Base-by-base conservation (phyloP, 2,888 invertebrate species). In the Brachyptera risi region DNA sequence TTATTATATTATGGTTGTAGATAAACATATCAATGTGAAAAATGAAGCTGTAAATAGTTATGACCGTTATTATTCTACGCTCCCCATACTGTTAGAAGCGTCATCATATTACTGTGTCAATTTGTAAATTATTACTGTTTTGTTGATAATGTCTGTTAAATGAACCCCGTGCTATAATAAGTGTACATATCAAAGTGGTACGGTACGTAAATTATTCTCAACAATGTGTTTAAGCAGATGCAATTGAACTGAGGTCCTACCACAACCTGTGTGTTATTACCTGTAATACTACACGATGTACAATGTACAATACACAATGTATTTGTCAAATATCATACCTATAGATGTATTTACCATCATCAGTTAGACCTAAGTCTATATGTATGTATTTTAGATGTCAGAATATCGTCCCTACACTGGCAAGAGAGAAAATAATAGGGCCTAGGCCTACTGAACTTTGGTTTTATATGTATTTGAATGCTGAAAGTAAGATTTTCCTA, bases 11-110 rank as follows among this genome's bases (percentile, higher is more conserved):
- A 37, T 58, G 56, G 57, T 17, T 61, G 61, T 61, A 61, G 61
- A 61, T 57, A 57, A 57, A 61, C 61, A 61, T 61, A 61, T 61
- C 61, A 61, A 26, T 61, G 61, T 61, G 50, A 58, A 58, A 58
- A 60, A 31, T 51, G 11, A 50, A 50, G 2, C 19, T 54, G 54
- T 54, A 54, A 54, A 54, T 54, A 54, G 54, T 35, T 54, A 15
- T 44, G 21, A 37, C 15, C 54, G n/a, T 54, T 54, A 35, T 19
- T 31, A 35, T 4, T 47, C n/a, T 23, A 35, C 37, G 54, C 54
- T 54, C 17, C 37, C 13, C 37, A 37, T 19, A 47, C 24, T 23
- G 54, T 35, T 54, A 31, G 35, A 31, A 31, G 31, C 54, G 35
- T 35, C 35, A 37, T 35, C 19, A 54, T 54, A 37, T 35, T 35